A percentile compares a stretch with the other conserved stretches of the same genome.
Conservation (phyloP, 2,888 invertebrate genomes). For the Folsomia manolachei region DNA sequence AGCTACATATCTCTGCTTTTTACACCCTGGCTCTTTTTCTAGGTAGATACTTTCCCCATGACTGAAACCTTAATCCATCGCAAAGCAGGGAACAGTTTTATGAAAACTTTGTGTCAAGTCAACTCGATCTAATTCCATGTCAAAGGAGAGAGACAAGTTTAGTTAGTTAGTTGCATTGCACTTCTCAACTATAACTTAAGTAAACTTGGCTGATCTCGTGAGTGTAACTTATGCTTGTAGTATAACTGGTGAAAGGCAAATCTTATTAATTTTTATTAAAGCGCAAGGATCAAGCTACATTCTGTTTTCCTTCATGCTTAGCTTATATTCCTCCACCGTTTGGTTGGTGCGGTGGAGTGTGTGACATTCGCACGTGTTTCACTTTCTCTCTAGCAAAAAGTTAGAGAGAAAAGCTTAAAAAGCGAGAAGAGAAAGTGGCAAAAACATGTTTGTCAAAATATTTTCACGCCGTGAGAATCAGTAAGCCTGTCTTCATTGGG, state of each 20-base stretch:
- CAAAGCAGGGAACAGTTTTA: not conserved
- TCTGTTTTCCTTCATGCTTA: not conserved
- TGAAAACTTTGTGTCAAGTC: not conserved
- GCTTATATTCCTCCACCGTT: not conserved
- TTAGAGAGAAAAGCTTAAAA: too few relatives aligned
- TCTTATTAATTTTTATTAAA: slow-evolving; percentile 25
- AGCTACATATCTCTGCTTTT: too few relatives aligned
- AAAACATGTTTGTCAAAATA: not conserved
- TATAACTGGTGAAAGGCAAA: slow-evolving; percentile 6
- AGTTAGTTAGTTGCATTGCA: too few relatives aligned
- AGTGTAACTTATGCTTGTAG: not conserved
- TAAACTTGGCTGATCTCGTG: not conserved
- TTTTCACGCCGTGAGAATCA: not conserved
- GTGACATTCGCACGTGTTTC: slow-evolving; percentile 8
- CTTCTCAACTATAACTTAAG: not conserved
- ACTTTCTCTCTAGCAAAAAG: not conserved
- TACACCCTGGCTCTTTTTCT: not conserved
- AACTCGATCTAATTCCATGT: not conserved
- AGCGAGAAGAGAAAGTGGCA: not conserved
- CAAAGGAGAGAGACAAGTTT: slow-evolving; percentile 5
- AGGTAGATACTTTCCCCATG: too few relatives aligned
- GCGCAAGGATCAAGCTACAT: not conserved
- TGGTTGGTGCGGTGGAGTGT: too few relatives aligned
- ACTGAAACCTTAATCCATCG: too few relatives aligned
- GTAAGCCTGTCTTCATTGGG: too few relatives aligned